phyloP scores from a whole-genome alignment of 1,140 invertebrate species.

The Mercenaria mercenaria region DNA sequence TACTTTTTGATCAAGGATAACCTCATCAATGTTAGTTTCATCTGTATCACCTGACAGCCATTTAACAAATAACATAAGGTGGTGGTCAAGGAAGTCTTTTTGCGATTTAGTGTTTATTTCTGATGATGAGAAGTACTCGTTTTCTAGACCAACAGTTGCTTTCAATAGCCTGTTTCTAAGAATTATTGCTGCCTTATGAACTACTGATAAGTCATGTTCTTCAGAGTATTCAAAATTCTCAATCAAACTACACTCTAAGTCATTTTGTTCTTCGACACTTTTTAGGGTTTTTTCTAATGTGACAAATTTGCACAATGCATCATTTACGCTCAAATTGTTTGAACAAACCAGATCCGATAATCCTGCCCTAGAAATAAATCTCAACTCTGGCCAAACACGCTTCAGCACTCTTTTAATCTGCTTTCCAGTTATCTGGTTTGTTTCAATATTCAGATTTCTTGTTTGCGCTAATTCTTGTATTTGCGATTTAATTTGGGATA shows the following conservation, averaged over 20 bases:
- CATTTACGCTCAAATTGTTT: background rate
- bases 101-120: background rate
- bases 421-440: background rate
- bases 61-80: background rate
- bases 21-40: background rate
- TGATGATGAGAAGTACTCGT: constrained; percentile 4
- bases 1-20: background rate
- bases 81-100: background rate
- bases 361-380: background rate
- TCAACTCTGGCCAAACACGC: background rate
- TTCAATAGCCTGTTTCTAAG: background rate
- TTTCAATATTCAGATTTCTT: background rate
- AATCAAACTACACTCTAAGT: background rate
- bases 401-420: background rate
- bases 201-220: background rate
- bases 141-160: too few relatives aligned
- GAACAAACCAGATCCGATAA: background rate
- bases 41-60: background rate
- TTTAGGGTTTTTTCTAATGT: background rate
- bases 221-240: constrained; percentile 4
- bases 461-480: background rate
- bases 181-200: background rate
- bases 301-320: background rate
- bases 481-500: background rate
- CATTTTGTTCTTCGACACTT: background rate